These are phyloP conservation scores for Glyptemys insculpta DNA, from an alignment of 2,797 vertebrate genomes.

Conservation along the genomic window DNA sequence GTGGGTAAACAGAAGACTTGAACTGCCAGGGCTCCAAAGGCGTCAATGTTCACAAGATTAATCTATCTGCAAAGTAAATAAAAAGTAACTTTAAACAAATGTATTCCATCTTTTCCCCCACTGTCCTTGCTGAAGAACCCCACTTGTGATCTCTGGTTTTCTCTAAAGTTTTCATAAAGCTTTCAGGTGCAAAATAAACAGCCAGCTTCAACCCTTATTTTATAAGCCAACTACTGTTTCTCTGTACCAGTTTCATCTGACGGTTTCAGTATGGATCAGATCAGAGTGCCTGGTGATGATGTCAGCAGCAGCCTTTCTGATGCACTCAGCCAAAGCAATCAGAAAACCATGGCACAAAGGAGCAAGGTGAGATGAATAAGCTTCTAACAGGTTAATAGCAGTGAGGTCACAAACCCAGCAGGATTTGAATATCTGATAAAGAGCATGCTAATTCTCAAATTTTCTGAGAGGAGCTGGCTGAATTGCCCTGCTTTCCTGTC, in stretches of 20 bases:
- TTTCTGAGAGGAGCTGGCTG: neutral
- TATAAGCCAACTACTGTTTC: neutral
- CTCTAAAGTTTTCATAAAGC: neutral
- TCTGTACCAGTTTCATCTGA: neutral
- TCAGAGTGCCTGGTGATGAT: neutral
- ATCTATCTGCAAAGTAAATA: neutral
- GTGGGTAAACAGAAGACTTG: neutral
- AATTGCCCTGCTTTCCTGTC: neutral
- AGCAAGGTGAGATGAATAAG: neutral
- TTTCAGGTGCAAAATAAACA: neutral
- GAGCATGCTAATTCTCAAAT: neutral
- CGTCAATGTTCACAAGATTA: neutral
- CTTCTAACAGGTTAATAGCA: neutral
- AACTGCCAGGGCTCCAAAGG: neutral
- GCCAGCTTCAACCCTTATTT: neutral
- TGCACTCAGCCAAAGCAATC: neutral
- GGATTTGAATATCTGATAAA: neutral
- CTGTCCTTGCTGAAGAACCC: neutral
- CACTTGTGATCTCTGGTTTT: neutral
- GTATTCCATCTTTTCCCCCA: neutral
- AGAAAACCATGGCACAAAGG: neutral
- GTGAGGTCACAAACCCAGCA: neutral
- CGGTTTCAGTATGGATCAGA: neutral
- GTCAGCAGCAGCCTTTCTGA: slow-evolving; percentile 11
- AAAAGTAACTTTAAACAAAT: neutral